These are phyloP conservation scores for Molorchus minor DNA, from an alignment of 2,888 invertebrate species.

Conservation along the genomic window DNA sequence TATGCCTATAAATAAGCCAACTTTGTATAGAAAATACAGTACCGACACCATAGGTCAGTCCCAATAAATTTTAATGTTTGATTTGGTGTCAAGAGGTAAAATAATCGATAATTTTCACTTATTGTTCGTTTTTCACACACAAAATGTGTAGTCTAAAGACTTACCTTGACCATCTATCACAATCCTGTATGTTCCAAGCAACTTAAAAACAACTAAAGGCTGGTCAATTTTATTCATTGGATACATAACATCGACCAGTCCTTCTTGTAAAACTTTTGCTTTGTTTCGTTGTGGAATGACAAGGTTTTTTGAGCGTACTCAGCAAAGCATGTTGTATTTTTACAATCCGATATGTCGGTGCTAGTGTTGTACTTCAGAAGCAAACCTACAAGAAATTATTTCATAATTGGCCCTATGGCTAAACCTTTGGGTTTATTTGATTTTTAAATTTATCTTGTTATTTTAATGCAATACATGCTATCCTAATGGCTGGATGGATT, in stretches of 20 bases:
- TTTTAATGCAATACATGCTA: too few species aligned
- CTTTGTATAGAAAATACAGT: too few species aligned
- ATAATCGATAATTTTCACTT: too few species aligned
- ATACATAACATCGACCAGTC: slow-evolving; percentile 77
- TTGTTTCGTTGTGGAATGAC: slow-evolving; percentile 81
- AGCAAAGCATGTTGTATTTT: slow-evolving; percentile 75
- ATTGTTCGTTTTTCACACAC: too few species aligned
- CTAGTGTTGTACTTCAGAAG: slow-evolving; percentile 68
- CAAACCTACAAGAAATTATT: slow-evolving; percentile 54
- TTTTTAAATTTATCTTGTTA: too few species aligned
- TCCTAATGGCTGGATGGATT: too few species aligned
- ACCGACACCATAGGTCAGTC: too few species aligned
- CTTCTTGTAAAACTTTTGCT: slow-evolving; percentile 73
- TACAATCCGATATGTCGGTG: slow-evolving; percentile 66
- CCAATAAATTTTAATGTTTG: too few species aligned
- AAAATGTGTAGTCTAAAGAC: too few species aligned
- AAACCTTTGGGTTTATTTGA: too few species aligned
- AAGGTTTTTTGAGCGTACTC: slow-evolving; percentile 81
- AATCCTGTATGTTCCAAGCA: slow-evolving; percentile 86
- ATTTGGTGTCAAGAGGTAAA: too few species aligned
- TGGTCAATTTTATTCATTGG: slow-evolving; percentile 75
- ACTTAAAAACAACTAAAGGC: slow-evolving; percentile 84
- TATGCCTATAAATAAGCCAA: too few species aligned
- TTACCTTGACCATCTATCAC: slow-evolving; percentile 84
- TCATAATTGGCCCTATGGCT: not conserved